Evolutionary conservation across 2,113 vertebrate species (phyloP).

Genomic region (Sinosuthora webbiana): DNA sequence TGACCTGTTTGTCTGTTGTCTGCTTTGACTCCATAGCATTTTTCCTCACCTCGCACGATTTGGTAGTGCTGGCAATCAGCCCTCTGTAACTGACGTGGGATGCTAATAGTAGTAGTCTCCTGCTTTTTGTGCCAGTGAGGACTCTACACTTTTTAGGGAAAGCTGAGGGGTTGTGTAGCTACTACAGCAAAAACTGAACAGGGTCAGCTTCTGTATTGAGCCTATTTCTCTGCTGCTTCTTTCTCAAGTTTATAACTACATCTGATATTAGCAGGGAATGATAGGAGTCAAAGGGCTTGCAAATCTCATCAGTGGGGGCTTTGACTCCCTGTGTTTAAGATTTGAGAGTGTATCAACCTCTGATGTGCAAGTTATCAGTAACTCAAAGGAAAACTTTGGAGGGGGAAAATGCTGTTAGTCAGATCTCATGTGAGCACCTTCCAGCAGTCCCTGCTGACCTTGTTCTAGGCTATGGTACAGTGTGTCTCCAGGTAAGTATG

Average conservation of each 20-base stretch:
- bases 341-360: not conserved
- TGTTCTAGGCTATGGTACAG: not conserved
- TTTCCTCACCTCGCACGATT: not conserved
- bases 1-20: not conserved
- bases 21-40: not conserved
- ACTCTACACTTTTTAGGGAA: not conserved
- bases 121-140: not conserved
- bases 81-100: not conserved
- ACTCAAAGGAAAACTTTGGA: not conserved
- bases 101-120: not conserved
- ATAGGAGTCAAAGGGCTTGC: not conserved
- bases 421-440: not conserved
- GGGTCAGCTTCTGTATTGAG: not conserved
- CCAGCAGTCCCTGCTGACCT: not conserved
- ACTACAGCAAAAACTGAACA: not conserved
- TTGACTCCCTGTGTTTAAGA: not conserved
- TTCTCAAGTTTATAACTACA: not conserved
- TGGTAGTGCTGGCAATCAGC: not conserved
- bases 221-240: not conserved
- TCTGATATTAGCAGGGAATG: not conserved
- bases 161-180: not conserved
- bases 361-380: not conserved
- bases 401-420: fast-evolving
- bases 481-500: not conserved
- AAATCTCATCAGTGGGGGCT: not conserved